Evolutionary conservation across 2,113 vertebrate genomes (phyloP).

Genomic region (Trichechus manatus): DNA sequence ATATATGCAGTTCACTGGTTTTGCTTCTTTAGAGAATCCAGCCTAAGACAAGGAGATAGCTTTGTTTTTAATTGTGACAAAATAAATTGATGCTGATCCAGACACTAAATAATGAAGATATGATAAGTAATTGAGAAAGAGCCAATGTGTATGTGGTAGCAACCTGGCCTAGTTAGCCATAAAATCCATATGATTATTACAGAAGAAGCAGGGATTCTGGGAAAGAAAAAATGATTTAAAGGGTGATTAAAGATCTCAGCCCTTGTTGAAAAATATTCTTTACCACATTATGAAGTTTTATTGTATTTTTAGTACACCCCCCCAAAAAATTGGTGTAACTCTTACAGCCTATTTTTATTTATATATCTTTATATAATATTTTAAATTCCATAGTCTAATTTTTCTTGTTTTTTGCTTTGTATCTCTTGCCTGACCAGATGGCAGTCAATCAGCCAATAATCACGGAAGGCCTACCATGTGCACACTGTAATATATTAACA

Average conservation of each 20-base stretch:
- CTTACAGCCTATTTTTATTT: slow-evolving; percentile 33
- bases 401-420: slow-evolving; percentile 67
- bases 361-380: slow-evolving; percentile 53
- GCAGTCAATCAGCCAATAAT: slow-evolving; percentile 84
- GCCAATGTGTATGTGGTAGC: background rate
- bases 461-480: slow-evolving; percentile 70
- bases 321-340: background rate
- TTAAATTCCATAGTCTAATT: slow-evolving; percentile 52
- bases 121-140: background rate
- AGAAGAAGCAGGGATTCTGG: background rate
- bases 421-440: slow-evolving; percentile 82
- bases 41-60: too few species aligned
- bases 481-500: slow-evolving; percentile 83
- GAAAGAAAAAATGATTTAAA: slow-evolving; percentile 27
- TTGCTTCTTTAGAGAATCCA: too few species aligned
- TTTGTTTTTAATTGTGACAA: slow-evolving; percentile 34
- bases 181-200: background rate
- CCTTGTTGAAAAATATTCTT: slow-evolving; percentile 32
- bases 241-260: background rate
- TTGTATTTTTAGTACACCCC: background rate
- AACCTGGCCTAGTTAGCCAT: background rate
- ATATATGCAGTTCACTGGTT: too few species aligned
- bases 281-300: background rate
- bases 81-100: background rate
- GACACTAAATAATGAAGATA: background rate